These are phyloP conservation scores for Heliconius sara DNA, from an alignment of 2,888 invertebrate genomes.

Conservation along the genomic window DNA sequence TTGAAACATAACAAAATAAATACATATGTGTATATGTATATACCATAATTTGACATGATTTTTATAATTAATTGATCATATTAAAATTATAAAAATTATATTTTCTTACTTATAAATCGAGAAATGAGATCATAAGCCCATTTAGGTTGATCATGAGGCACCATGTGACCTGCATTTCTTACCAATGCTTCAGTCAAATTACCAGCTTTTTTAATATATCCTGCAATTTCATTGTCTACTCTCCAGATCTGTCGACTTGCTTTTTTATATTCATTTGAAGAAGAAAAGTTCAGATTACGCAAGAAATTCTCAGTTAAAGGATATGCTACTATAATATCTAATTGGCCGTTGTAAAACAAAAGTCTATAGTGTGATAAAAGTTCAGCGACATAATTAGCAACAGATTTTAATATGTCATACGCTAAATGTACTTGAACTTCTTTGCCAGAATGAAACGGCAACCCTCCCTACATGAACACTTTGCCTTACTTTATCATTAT, in stretches of 20 bases:
- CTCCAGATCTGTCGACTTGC: conserved; percentile 87
- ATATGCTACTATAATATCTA: conserved; percentile 86
- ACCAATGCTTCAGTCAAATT: conserved; percentile 89
- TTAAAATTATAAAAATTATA: conserved; percentile 38
- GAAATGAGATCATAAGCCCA: conserved; percentile 84
- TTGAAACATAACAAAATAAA: too few relatives aligned
- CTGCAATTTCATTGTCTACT: conserved; percentile 87
- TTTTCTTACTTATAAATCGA: conserved; percentile 74
- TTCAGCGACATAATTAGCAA: conserved; percentile 73
- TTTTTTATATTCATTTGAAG: conserved; percentile 84
- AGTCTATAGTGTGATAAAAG: conserved; percentile 80
- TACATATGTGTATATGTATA: background rate
- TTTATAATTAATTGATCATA: background rate
- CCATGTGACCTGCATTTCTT: conserved; percentile 91
- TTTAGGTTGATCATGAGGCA: conserved; percentile 84
- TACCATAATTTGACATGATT: background rate
- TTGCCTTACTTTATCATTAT: conserved; percentile 70
- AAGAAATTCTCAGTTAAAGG: conserved; percentile 86
- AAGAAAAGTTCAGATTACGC: conserved; percentile 86
- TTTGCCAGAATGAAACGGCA: conserved; percentile 76
- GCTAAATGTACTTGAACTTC: conserved; percentile 80
- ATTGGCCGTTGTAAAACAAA: conserved; percentile 87
- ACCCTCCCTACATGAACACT: conserved; percentile 86
- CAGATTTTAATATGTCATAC: conserved; percentile 84
- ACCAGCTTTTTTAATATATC: conserved; percentile 88